Percentiles rank a stretch among this genome's conserved stretches.
Conservation (phyloP, 2,113 vertebrate species). For the Cynoglossus semilaevis region DNA sequence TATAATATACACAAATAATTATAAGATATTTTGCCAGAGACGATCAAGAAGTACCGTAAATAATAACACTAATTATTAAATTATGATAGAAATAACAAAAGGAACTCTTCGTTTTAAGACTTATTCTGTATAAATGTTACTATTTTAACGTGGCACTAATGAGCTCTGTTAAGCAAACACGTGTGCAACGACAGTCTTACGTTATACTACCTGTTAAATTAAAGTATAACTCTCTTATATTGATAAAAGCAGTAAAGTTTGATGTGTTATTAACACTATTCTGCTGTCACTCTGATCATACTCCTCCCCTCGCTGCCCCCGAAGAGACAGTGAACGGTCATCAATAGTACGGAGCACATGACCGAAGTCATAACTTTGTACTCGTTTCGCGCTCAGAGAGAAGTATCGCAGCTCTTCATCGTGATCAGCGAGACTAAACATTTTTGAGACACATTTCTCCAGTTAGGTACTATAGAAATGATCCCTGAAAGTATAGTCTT, state of each 20-base stretch:
- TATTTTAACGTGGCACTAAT: too few species aligned
- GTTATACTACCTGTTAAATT: too few species aligned
- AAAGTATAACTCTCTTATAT: too few species aligned
- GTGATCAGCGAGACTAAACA: slow-evolving; percentile 62
- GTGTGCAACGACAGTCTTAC: too few species aligned
- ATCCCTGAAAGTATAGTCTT: slow-evolving; percentile 78
- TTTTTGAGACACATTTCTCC: slow-evolving; percentile 64
- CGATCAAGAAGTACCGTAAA: too few species aligned
- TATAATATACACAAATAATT: too few species aligned
- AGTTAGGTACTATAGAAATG: slow-evolving; percentile 70
- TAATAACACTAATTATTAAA: too few species aligned
- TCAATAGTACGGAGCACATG: slow-evolving; percentile 36
- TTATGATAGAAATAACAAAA: too few species aligned
- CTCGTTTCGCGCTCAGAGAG: slow-evolving; percentile 59
- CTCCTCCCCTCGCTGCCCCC: slow-evolving; percentile 26
- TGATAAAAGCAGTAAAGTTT: neutral
- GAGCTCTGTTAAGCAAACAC: too few species aligned
- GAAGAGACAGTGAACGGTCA: slow-evolving; percentile 53
- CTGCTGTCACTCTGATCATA: slow-evolving; percentile 56
- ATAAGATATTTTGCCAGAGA: too few species aligned
- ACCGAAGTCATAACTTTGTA: accelerated
- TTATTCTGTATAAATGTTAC: too few species aligned
- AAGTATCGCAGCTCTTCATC: slow-evolving; percentile 55
- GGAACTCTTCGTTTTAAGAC: too few species aligned
- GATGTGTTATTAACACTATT: accelerated